Percentiles rank a stretch among this genome's conserved stretches.
Evolutionary conservation across 2,797 vertebrate species (phyloP).

Genomic region (Cephalopachus bancanus): DNA sequence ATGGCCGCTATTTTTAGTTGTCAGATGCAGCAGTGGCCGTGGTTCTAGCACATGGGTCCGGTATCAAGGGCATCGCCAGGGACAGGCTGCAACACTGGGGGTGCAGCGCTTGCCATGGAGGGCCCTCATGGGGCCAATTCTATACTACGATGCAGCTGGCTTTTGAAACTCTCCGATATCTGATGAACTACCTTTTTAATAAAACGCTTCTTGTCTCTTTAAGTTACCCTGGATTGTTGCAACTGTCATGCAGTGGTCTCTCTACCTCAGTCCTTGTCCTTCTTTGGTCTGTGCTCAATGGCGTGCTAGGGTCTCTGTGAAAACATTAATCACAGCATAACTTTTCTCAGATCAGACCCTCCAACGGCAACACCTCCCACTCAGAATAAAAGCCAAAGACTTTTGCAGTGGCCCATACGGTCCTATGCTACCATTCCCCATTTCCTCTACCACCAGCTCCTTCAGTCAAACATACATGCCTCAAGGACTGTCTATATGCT

Average conservation of each 20-base stretch:
- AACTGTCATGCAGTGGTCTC: background rate
- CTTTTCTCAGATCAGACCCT: background rate
- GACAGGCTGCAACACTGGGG: background rate
- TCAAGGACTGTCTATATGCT: background rate
- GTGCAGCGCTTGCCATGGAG: background rate
- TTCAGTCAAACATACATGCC: background rate
- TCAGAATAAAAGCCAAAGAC: conserved; percentile 18
- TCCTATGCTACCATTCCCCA: accelerated
- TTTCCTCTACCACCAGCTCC: background rate
- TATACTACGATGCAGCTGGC: background rate
- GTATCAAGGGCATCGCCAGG: too few species aligned
- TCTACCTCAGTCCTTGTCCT: background rate
- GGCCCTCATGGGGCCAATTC: background rate
- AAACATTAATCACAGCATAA: background rate
- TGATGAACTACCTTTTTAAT: background rate
- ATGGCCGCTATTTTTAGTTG: background rate
- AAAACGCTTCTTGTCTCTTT: background rate
- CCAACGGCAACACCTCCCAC: background rate
- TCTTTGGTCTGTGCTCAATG: background rate
- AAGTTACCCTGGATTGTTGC: background rate
- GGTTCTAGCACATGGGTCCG: background rate
- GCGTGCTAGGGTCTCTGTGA: background rate
- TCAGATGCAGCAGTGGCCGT: background rate
- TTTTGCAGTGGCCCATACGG: background rate
- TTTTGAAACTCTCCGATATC: background rate